A percentile compares a stretch with the other conserved stretches of the same genome.
phyloP scores from a whole-genome alignment of 2,113 vertebrate genomes.

The Actenoides hombroni region DNA sequence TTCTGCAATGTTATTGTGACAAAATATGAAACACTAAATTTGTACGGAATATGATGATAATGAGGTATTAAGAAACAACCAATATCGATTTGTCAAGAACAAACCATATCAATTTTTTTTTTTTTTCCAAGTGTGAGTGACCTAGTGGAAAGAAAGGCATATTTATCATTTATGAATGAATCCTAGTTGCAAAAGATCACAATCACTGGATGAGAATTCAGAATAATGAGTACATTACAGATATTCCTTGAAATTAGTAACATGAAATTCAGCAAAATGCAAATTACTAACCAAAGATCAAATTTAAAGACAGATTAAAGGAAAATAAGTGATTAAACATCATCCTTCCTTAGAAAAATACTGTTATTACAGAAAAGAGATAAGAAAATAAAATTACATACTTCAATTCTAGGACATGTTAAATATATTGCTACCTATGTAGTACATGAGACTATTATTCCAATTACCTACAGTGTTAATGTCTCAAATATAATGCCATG shows the following conservation, averaged over 20 bases:
- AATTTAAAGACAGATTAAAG: background rate
- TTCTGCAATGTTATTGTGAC: background rate
- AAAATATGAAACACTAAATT: background rate
- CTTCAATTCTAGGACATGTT: background rate
- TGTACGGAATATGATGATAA: background rate
- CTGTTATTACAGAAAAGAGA: background rate
- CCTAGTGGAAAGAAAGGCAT: background rate
- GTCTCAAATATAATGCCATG: background rate
- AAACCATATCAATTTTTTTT: background rate
- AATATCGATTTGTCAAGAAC: background rate
- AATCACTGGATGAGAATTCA: background rate
- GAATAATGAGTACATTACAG: background rate
- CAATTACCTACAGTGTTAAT: background rate
- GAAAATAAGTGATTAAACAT: background rate
- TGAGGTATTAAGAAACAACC: background rate
- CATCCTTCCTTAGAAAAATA: background rate
- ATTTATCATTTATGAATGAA: background rate
- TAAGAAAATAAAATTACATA: background rate
- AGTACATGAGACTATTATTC: fast-evolving
- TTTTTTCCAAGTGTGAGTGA: background rate
- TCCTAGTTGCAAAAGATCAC: background rate
- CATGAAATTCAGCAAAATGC: background rate
- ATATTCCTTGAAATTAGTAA: background rate
- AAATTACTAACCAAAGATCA: background rate
- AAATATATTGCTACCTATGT: background rate